Conservation (phyloP, 35 echinoderm and acorn worm genomes). For the Anneissia japonica region DNA sequence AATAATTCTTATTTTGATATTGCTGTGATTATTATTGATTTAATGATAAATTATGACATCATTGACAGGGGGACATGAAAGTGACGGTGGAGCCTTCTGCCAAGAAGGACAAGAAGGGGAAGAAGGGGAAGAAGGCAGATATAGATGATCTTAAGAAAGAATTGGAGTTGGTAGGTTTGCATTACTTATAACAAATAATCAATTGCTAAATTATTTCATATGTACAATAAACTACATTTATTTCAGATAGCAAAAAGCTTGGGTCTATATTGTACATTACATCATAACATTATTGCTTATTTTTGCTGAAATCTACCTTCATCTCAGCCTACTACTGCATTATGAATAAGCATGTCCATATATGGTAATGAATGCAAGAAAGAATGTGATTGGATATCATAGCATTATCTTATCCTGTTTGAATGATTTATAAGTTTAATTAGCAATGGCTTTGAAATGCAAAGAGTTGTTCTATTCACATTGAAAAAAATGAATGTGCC, state of each 20-base stretch:
- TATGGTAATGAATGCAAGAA: no score
- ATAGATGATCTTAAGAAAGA: conserved; percentile 84
- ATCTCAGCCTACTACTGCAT: not conserved
- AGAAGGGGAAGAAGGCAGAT: conserved; percentile 57
- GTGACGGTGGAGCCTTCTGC: not conserved
- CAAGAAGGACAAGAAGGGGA: conserved; percentile 36
- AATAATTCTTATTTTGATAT: no score
- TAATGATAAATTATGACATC: no score
- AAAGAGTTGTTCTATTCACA: no score
- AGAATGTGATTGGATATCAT: no score
- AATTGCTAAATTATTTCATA: not conserved
- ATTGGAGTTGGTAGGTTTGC: conserved; percentile 72
- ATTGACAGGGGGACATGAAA: not conserved
- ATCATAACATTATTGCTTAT: not conserved
- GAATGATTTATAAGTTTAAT: no score
- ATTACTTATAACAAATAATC: no score
- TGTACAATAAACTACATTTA: no score
- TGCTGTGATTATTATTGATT: no score
- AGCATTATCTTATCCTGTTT: no score
- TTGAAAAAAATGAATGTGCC: not conserved
- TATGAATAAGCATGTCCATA: not conserved
- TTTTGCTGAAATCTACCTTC: not conserved
- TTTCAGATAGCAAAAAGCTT: not conserved
- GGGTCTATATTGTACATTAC: not conserved
- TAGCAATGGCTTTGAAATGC: no score